Evolutionary conservation across 2,888 invertebrate species (phyloP).

Genomic region (Cactoblastis cactorum): DNA sequence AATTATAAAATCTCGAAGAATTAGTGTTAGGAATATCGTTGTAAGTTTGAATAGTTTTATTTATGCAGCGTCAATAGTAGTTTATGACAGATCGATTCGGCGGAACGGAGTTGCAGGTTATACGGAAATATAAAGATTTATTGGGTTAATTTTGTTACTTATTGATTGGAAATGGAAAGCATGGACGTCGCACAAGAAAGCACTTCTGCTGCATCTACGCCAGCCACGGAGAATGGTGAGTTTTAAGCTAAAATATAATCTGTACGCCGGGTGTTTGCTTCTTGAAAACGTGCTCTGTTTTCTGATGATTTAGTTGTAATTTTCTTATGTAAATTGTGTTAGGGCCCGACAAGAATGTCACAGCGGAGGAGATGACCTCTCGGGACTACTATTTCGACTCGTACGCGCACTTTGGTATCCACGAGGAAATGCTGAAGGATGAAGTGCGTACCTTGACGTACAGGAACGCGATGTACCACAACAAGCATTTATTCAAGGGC

Average conservation of each 20-base stretch:
- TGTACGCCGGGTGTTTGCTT: slow-evolving; percentile 37
- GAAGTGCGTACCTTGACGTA: slow-evolving; percentile 99
- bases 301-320: slow-evolving; percentile 25
- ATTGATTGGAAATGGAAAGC: slow-evolving; percentile 64
- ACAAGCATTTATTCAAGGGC: slow-evolving; percentile 97
- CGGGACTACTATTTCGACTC: slow-evolving; percentile 99
- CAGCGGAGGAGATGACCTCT: slow-evolving; percentile 98
- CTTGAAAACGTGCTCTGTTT: slow-evolving; percentile 62
- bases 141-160: slow-evolving; percentile 37
- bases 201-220: slow-evolving; percentile 61
- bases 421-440: slow-evolving; percentile 99
- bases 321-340: slow-evolving; percentile 22
- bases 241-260: slow-evolving; percentile 17
- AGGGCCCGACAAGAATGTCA: slow-evolving; percentile 77
- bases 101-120: slow-evolving; percentile 66
- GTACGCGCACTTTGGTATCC: slow-evolving; percentile 99
- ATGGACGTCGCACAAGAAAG: slow-evolving; percentile 74
- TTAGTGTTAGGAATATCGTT: slow-evolving; percentile 22
- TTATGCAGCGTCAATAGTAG: slow-evolving; percentile 3
- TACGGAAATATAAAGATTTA: slow-evolving; percentile 40
- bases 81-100: slow-evolving; percentile 63
- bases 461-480: slow-evolving; percentile 99
- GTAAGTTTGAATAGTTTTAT: slow-evolving; percentile 15
- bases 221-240: slow-evolving; percentile 70
- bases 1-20: slow-evolving; percentile 24